Evolutionary conservation across 2,888 invertebrate species (phyloP).

Genomic region (Leptinotarsa peninsularis): DNA sequence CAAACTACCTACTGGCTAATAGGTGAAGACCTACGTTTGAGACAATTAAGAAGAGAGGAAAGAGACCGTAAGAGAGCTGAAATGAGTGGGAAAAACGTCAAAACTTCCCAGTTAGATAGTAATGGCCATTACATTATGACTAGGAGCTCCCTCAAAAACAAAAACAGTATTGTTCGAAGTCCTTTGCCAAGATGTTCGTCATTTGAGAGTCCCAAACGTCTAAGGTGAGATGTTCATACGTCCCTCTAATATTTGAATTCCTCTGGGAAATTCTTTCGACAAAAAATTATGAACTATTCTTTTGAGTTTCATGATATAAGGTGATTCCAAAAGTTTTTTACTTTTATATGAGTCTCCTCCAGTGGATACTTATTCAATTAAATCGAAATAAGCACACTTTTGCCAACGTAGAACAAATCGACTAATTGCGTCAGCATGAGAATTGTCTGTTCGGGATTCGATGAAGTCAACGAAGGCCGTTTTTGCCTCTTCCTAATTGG

Average conservation of each 20-base stretch:
- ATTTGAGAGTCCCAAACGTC: constrained; percentile 85
- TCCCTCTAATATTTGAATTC: background rate
- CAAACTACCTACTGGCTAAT: constrained; percentile 86
- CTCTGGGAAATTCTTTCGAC: no score
- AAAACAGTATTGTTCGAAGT: constrained; percentile 70
- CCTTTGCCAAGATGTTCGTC: constrained; percentile 78
- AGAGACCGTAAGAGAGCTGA: constrained; percentile 67
- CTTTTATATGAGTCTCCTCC: no score
- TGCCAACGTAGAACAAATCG: no score
- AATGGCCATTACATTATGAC: constrained; percentile 63
- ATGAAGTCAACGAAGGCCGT: no score
- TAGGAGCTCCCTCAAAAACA: constrained; percentile 79
- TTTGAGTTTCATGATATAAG: no score
- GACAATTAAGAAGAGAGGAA: constrained; percentile 70
- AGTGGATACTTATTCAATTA: no score
- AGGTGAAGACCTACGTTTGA: constrained; percentile 77
- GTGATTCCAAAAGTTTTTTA: no score
- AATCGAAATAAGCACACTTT: no score
- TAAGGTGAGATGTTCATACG: constrained; percentile 68
- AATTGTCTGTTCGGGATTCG: no score
- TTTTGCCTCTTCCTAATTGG: no score
- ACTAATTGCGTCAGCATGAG: no score
- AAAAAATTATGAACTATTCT: no score
- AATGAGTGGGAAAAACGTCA: constrained; percentile 58
- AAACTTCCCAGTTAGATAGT: constrained; percentile 51